Percentiles rank a stretch among this genome's conserved stretches.
phyloP scores from a whole-genome alignment of 2,113 vertebrate genomes.

The Larimichthys polyactis region DNA sequence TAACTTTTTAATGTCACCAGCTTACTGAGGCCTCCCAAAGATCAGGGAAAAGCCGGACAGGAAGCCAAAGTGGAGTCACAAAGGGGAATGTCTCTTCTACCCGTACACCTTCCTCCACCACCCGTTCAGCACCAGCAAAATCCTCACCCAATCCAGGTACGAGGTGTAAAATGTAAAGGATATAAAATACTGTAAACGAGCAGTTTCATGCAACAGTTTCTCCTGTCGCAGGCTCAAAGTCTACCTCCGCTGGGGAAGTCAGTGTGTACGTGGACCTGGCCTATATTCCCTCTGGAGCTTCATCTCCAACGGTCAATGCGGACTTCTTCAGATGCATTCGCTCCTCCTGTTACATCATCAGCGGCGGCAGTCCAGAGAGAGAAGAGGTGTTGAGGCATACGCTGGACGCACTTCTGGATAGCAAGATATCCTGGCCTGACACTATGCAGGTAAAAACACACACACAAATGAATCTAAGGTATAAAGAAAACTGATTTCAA shows the following conservation, averaged over 20 bases:
- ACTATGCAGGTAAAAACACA: constrained; percentile 85
- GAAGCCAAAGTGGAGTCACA: constrained; percentile 31
- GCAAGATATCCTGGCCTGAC: constrained; percentile 87
- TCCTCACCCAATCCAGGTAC: constrained; percentile 53
- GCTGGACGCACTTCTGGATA: constrained; percentile 89
- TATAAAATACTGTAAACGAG: not conserved
- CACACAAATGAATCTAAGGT: not conserved
- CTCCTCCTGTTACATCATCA: constrained; percentile 93
- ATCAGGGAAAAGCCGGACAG: constrained; percentile 77
- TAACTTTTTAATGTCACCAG: constrained; percentile 32
- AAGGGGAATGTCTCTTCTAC: constrained; percentile 62
- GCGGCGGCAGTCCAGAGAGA: constrained; percentile 89
- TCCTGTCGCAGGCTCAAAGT: constrained; percentile 63
- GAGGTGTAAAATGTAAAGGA: not conserved
- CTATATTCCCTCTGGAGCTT: constrained; percentile 90
- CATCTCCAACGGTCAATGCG: constrained; percentile 84
- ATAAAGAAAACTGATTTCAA: too few species aligned
- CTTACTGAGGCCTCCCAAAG: constrained; percentile 48
- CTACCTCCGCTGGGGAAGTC: constrained; percentile 58
- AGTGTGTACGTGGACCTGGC: constrained; percentile 92
- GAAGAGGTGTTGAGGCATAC: constrained; percentile 87
- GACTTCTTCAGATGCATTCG: constrained; percentile 92
- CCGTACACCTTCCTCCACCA: constrained; percentile 60
- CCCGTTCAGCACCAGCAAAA: constrained; percentile 58
- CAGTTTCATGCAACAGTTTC: not conserved